Conservation (phyloP, 2,113 vertebrate species). For the Ginglymostoma cirratum region DNA sequence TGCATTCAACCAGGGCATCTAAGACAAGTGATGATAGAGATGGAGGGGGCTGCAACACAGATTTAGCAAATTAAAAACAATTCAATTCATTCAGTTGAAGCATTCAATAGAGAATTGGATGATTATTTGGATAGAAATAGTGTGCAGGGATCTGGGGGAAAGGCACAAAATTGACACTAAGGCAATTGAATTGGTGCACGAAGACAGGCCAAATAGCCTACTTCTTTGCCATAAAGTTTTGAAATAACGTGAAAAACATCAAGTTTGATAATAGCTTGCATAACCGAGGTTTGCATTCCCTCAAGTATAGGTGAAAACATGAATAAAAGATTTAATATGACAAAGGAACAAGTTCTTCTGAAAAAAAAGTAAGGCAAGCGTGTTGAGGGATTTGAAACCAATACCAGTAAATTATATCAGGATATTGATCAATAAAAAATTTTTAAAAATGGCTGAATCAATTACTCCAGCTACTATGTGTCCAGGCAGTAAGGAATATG, state of each 20-base stretch:
- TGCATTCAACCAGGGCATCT: neutral
- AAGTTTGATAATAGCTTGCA: neutral
- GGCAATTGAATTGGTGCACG: no score
- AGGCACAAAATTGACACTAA: no score
- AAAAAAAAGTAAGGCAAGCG: neutral
- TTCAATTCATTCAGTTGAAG: no score
- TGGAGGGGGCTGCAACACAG: neutral
- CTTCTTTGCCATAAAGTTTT: no score
- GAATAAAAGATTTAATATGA: neutral
- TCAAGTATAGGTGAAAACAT: neutral
- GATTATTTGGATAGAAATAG: no score
- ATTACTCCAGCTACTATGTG: no score
- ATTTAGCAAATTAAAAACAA: neutral
- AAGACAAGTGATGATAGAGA: neutral
- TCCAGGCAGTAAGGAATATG: neutral
- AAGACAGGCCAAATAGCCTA: no score
- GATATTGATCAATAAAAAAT: neutral
- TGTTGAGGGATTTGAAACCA: neutral
- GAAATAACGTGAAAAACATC: neutral
- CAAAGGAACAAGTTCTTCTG: neutral
- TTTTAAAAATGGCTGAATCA: neutral
- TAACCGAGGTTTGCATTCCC: neutral
- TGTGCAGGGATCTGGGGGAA: no score
- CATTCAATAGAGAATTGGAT: no score
- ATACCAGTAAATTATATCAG: neutral